Evolutionary conservation across 2,113 vertebrate genomes (phyloP), one percentile per base, ranked within the genome.

Genomic region (Amblyopsis rosae): DNA sequence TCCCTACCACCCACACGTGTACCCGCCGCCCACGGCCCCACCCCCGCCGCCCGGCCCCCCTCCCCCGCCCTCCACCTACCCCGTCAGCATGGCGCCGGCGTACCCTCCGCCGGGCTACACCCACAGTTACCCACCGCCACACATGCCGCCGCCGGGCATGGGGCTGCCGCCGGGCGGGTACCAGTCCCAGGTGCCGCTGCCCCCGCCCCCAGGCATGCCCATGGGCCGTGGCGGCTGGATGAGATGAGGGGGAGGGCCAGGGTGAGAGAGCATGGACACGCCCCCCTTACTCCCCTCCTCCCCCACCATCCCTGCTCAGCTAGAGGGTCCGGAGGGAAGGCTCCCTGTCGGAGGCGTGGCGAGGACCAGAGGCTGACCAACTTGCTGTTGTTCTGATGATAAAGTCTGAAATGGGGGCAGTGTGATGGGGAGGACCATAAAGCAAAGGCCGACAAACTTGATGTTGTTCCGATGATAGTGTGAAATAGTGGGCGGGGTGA

Each of bases 211-310:
- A 0, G 96, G 94, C 66, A 96, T 99, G 95, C 96, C 96, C 1
- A 88, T 98, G 65, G 96, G 95, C 60, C 94, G 94, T 6, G 94
- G 96, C 0, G 95, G 94, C 0, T 98, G 96, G 98, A 95, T 98
- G 96, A 98, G 96, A 95, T 99, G 95, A 93, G 35, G 50, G 19
- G 88, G 56, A 69, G 77, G 79, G 3, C 8, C 5, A 47, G 7
- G 26, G n/a, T 32, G 19, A 56, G 41, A 12, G n/a, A 15, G 9
- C 26, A 35, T 3, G 19, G 8, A 2, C 9, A 4, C 10, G 50
- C 46, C 15, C 5, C 46, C 12, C 12, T 15, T 7, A 2, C 12
- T 15, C 3, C 48, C 48, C 48, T 12, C 48, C 48, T 12, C 48
- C 48, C 48, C 48, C 48, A 9, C 48, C 48, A 9, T 12, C 48